Base-by-base conservation (phyloP, 2,113 vertebrate genomes). In the Megaceryle maxima region DNA sequence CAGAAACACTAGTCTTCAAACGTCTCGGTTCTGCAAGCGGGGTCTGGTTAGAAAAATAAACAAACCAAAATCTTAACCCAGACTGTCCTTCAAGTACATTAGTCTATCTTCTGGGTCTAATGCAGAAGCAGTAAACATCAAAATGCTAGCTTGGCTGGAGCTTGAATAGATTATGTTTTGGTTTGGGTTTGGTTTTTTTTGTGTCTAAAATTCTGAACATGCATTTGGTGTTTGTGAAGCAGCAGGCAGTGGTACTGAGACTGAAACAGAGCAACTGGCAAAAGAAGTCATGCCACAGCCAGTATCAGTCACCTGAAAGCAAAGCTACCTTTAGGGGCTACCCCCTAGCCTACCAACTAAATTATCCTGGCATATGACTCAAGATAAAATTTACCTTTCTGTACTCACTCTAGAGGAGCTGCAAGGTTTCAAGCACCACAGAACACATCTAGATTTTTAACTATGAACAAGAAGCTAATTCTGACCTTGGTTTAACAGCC, bases 401-500 rank as follows among this genome's bases (percentile, higher is more conserved):
- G 39, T 66, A 75, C 35, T 39, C 28, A 21, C 24, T 50, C 51
- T 33, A 48, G 29, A 94, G 74, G 26, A 91, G 33, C 22, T 68
- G 48, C 56, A 92, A 91, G 37, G 25, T 57, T 82, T 84, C 66
- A 82, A 84, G 17, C 35, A 84, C 56, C 51, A 41, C 3, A 73
- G 48, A 41, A 74, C 56, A 88, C 18, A 39, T 44, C 35, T 57
- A 64, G 44, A 66, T 44, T 76, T 79, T 62, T 44, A 86, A 88
- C 17, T 59, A 43, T 33, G 74, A 86, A 70, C 35, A 95, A 59
- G 43, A 51, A 4, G 2, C 44, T 56, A 76, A 86, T 77, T 69
- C 51, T 88, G 80, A 95, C 56, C 64, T 74, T 88, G 37, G 68
- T 81, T 88, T 83, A 88, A 81, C 8, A 81, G 50, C 28, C 35